phyloP scores from a whole-genome alignment of 2,888 invertebrate species.

The Lamellibrachia columna region DNA sequence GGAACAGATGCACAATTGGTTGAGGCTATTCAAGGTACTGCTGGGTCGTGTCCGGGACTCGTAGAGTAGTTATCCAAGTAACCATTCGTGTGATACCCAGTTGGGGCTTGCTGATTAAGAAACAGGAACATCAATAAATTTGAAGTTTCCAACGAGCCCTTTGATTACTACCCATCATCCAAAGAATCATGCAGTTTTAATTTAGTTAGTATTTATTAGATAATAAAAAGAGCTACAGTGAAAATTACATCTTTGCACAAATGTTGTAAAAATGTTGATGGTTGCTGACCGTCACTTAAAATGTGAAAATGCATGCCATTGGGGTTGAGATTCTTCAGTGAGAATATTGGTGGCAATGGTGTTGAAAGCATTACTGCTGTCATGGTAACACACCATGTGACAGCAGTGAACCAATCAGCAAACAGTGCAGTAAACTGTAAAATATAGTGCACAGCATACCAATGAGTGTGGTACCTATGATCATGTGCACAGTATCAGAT shows the following conservation, averaged over 20 bases:
- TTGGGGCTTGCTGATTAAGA: no score
- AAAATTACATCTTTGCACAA: background rate
- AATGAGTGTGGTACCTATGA: background rate
- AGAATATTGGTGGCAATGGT: conserved; percentile 12
- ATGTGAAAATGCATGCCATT: conserved; percentile 10
- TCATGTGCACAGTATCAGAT: background rate
- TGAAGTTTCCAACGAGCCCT: background rate
- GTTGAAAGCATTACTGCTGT: background rate
- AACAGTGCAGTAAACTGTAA: conserved; percentile 5
- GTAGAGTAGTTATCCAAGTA: no score
- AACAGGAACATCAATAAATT: no score
- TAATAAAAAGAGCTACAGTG: background rate
- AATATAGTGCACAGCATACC: conserved; percentile 12
- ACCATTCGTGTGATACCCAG: no score
- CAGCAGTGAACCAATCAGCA: conserved; percentile 16
- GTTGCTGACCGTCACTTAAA: background rate
- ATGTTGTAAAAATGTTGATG: background rate
- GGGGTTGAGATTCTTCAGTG: background rate
- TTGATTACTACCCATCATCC: background rate
- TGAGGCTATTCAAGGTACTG: no score
- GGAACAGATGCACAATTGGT: no score
- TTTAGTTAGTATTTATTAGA: background rate
- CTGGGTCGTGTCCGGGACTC: no score
- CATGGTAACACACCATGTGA: conserved; percentile 10
- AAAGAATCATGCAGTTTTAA: background rate